Evolutionary conservation across 2,113 vertebrate species (phyloP).

Genomic region (Gadus chalcogrammus): DNA sequence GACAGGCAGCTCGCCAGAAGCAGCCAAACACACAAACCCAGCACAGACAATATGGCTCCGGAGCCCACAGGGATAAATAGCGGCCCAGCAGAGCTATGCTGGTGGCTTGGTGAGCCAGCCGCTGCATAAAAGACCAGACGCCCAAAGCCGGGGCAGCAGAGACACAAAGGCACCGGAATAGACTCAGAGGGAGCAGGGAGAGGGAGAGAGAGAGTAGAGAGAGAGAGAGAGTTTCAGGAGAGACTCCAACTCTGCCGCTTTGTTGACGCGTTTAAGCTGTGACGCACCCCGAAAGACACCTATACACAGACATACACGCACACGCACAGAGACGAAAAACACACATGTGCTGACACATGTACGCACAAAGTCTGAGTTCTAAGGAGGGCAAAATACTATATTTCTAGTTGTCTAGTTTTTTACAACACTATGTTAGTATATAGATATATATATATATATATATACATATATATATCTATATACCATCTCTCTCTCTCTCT

Average conservation of each 20-base stretch:
- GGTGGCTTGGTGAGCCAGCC: conserved; percentile 49
- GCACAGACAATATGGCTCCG: conserved; percentile 78
- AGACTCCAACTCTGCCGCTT: too few relatives aligned
- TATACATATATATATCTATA: conserved; percentile 28
- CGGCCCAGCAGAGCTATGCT: conserved; percentile 24
- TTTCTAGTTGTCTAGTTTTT: too few relatives aligned
- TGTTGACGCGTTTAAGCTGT: too few relatives aligned
- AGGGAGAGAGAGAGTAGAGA: too few relatives aligned
- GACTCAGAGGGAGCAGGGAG: too few relatives aligned
- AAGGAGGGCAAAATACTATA: too few relatives aligned
- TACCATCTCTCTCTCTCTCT: conserved; percentile 17
- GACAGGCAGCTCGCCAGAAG: conserved; percentile 49
- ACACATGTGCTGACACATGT: too few relatives aligned
- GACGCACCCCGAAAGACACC: not conserved
- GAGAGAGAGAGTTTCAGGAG: too few relatives aligned
- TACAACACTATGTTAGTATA: not conserved
- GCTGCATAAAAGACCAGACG: conserved; percentile 21
- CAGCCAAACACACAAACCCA: conserved; percentile 34
- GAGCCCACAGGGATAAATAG: conserved; percentile 45
- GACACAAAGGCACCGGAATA: conserved; percentile 16
- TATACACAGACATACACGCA: conserved; percentile 27
- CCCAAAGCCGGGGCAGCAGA: conserved; percentile 7
- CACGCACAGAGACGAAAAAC: too few relatives aligned
- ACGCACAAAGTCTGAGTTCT: too few relatives aligned
- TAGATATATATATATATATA: conserved; percentile 40